Base-by-base conservation (phyloP, 2,888 invertebrate species). In the Drosophila stalkeri region DNA sequence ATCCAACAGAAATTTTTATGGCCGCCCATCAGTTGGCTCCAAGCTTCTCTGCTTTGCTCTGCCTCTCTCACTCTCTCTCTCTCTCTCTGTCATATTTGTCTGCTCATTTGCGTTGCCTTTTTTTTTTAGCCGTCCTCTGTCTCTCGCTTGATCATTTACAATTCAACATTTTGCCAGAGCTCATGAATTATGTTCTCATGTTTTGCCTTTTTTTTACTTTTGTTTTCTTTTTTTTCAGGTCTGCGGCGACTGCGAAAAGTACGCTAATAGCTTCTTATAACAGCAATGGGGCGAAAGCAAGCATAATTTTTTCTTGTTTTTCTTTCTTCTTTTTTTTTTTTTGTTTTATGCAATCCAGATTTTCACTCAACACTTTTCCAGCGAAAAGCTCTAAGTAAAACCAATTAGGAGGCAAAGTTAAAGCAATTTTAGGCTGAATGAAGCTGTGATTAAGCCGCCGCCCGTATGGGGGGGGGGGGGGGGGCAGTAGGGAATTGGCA, bases 121-220 rank as follows among this genome's bases (percentile, higher is more conserved):
- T 49, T 14, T 41, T n/a, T 65, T 11, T 31, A n/a, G n/a, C 23
- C 35, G 16, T 49, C 20, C 47, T 35, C 49, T 57, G 39, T 41
- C 14, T 12, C 27, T 51, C 68, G 71, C 64, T 81, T 66, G 77
- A 77, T 86, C 86, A 82, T 90, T 82, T 90, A 81, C 90, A 86
- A 86, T 90, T 86, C 86, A 86, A 76, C 77, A 88, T 88, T 90
- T 66, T 75, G 70, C 75, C 57, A 37, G 39, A 70, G 66, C 77
- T 77, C 69, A 86, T 88, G 83, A 86, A 83, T 90, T 90, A 90
- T 90, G 80, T 80, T 88, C 74, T 68, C 69, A 80, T 80, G 72
- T 74, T 75, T 87, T 78, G 55, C 66, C 41, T n/a, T 64, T 72
- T 71, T 49, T 63, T 54, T 61, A 69, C 59, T 62, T 67, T 18